A percentile compares a stretch with the other conserved stretches of the same genome.
These are phyloP conservation scores for Orchesella cincta DNA, from an alignment of 1,140 invertebrate species.

Conservation along the genomic window DNA sequence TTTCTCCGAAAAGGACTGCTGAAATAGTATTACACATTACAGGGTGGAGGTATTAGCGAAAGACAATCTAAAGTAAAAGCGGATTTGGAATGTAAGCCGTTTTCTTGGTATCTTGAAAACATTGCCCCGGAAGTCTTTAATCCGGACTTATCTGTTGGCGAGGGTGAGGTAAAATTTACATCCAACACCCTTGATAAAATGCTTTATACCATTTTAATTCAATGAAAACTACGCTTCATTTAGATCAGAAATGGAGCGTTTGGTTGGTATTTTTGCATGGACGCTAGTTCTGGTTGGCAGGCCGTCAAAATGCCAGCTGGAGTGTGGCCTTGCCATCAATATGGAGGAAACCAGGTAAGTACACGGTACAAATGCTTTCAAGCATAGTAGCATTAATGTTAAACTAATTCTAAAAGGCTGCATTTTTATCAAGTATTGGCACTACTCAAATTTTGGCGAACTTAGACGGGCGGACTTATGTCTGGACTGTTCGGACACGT, in stretches of 20 bases:
- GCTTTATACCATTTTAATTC: too few species aligned
- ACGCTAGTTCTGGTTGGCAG: slow-evolving; percentile 14
- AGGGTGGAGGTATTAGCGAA: too few species aligned
- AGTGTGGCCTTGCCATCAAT: slow-evolving; percentile 75
- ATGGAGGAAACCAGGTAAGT: slow-evolving; percentile 98
- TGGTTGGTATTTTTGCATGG: neutral
- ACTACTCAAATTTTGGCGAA: neutral
- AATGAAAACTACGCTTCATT: too few species aligned
- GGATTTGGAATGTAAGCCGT: slow-evolving; percentile 89
- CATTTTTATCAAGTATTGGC: neutral
- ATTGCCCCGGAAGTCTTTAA: slow-evolving; percentile 96
- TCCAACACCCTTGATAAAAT: too few species aligned
- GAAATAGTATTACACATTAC: slow-evolving; percentile 48
- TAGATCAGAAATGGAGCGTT: slow-evolving; percentile 20
- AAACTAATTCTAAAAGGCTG: neutral
- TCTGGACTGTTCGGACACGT: slow-evolving; percentile 43
- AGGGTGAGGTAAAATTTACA: slow-evolving; percentile 68
- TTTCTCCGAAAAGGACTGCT: slow-evolving; percentile 83
- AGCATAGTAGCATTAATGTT: too few species aligned
- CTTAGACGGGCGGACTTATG: neutral
- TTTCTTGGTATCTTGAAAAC: slow-evolving; percentile 96
- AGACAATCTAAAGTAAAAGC: too few species aligned
- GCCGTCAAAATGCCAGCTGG: neutral
- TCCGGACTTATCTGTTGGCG: slow-evolving; percentile 83
- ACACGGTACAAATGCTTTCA: neutral